Evolutionary conservation across 1,140 invertebrate species (phyloP).

Genomic region (Drosophila paulistorum): DNA sequence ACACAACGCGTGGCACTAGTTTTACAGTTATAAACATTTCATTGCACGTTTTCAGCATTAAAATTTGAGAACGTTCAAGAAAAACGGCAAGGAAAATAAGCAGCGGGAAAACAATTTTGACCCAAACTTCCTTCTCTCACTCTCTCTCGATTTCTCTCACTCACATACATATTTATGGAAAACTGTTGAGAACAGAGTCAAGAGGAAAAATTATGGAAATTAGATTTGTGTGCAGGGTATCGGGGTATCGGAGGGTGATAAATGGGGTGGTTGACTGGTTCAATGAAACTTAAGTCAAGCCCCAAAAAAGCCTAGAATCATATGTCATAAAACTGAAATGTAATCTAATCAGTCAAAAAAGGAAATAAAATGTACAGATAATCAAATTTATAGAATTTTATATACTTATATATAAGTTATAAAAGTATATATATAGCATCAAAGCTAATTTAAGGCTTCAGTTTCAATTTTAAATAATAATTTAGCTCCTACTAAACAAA

Average conservation of each 20-base stretch:
- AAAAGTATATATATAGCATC: not conserved
- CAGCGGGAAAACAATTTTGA: conserved; percentile 3
- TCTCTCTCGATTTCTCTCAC: not conserved
- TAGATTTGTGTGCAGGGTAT: conserved; percentile 8
- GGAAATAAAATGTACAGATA: not conserved
- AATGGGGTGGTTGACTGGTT: not conserved
- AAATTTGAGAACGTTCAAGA: conserved; percentile 48
- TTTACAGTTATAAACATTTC: conserved; percentile 74
- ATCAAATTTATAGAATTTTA: conserved; percentile 6
- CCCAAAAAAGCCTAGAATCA: not conserved
- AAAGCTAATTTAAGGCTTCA: not conserved
- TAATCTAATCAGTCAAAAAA: not conserved
- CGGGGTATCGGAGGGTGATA: not conserved
- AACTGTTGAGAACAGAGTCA: conserved; percentile 27
- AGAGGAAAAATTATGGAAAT: conserved; percentile 50
- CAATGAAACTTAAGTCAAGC: conserved; percentile 5
- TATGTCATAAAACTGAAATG: conserved; percentile 1
- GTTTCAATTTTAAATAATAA: not conserved
- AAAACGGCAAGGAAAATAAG: conserved; percentile 1
- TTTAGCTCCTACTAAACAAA: not conserved
- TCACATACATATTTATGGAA: not conserved
- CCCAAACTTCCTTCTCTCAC: too few species aligned
- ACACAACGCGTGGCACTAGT: conserved; percentile 59
- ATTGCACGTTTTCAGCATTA: conserved; percentile 65
- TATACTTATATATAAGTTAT: not conserved